Evolutionary conservation across 1,140 invertebrate species (phyloP), one percentile per base, ranked within the genome.

Genomic region (Tetranychus urticae): DNA sequence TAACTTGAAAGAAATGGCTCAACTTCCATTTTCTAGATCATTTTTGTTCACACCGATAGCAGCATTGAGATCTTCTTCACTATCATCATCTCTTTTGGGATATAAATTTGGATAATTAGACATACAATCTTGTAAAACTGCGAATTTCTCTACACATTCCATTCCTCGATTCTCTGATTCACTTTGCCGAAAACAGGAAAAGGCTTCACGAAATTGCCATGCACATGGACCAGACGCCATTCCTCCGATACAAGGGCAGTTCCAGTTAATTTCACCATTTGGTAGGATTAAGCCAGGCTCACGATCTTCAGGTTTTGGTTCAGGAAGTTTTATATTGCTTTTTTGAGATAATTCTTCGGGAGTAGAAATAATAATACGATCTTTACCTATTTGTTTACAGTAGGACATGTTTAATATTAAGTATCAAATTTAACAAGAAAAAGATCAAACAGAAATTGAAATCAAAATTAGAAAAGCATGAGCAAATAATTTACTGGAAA

Each of bases 221-320:
- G 88, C 91, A 72, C 92, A 97, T 0, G 92, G 91, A 2, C 91
- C 91, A 4, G 86, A 88, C 5, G 89, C 86, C 85, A 93, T 91
- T 14, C 88, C 88, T 36, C 91, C 91, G 31, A 96, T 76, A 73
- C 92, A 97, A 0, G 91, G 92, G 69, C 92, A 97, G 69, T 84
- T 84, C 89, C 90, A 97, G 73, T 97, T 97, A 61, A 97, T 93
- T 56, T 85, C 81, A 6, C 92, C 91, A 75, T 87, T 85, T 2
- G 82, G 76, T 39, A 86, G 74, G 61, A 96, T 82, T 1, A 93
- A 73, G 37, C 91, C 89, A 61, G 82, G 80, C 59, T 83, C 63
- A 61, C 62, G 56, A 37, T 70, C 68, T 63, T 70, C 68, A 34
- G 69, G 66, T 36, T 71, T 69, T 35, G 67, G 68, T 66, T 82